phyloP scores from a whole-genome alignment of 1,140 invertebrate species.

The Oncopodura yosiiana region DNA sequence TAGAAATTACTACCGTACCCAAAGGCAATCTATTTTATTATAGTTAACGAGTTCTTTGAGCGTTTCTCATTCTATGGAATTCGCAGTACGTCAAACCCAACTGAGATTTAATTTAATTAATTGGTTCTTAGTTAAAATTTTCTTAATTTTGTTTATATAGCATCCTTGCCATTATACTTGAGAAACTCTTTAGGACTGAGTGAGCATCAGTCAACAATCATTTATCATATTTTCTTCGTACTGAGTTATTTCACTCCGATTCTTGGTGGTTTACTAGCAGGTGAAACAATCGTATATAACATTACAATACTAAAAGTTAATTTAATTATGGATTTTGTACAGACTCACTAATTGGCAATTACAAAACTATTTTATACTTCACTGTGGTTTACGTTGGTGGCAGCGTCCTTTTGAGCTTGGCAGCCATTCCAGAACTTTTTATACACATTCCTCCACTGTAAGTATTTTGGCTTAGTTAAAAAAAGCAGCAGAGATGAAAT shows the following conservation, averaged over 20 bases:
- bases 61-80: constrained; percentile 93
- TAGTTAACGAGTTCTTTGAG: constrained; percentile 93
- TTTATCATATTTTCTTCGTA: constrained; percentile 72
- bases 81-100: background rate
- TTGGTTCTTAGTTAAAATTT: background rate
- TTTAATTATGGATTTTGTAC: background rate
- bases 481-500: background rate
- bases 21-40: constrained; percentile 82
- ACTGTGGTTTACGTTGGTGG: constrained; percentile 47
- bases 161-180: constrained; percentile 71
- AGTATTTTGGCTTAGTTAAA: background rate
- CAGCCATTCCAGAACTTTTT: constrained; percentile 36
- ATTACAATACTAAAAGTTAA: constrained; percentile 8
- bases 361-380: constrained; percentile 30
- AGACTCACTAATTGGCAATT: background rate
- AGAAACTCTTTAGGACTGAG: constrained; percentile 53
- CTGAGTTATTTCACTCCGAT: constrained; percentile 80
- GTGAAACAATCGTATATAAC: constrained; percentile 49
- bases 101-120: background rate
- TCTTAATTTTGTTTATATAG: constrained; percentile 46
- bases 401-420: constrained; percentile 44
- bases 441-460: background rate
- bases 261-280: constrained; percentile 53
- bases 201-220: constrained; percentile 58
- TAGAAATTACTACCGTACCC: constrained; percentile 78